Evolutionary conservation across 2,113 vertebrate genomes (phyloP).

Genomic region (Myodes glareolus): DNA sequence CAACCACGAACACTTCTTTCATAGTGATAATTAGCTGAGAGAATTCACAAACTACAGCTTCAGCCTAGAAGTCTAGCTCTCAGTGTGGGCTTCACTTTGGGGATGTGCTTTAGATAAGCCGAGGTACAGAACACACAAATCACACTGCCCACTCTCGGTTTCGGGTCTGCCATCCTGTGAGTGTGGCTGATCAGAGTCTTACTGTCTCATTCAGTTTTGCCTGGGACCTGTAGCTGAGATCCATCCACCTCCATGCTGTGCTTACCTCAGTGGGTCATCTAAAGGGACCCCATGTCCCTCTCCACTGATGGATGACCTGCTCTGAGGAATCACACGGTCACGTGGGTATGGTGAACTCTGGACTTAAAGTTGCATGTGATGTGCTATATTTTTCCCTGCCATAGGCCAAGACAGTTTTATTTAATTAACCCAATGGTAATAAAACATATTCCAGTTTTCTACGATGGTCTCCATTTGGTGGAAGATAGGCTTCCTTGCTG

Average conservation of each 20-base stretch:
- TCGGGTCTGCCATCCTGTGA: not conserved
- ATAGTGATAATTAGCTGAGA: not conserved
- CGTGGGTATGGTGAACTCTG: too few relatives aligned
- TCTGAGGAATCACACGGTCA: not conserved
- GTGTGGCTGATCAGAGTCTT: too few relatives aligned
- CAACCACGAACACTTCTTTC: not conserved
- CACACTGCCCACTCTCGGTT: not conserved
- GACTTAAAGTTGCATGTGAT: too few relatives aligned
- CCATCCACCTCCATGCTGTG: too few relatives aligned
- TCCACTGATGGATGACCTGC: too few relatives aligned
- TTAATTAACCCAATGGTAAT: too few relatives aligned
- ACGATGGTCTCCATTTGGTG: too few relatives aligned
- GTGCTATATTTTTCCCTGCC: too few relatives aligned
- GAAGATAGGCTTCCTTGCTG: too few relatives aligned
- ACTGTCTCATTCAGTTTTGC: not conserved
- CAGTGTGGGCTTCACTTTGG: not conserved
- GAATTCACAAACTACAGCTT: not conserved
- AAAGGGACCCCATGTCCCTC: not conserved
- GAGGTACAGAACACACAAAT: not conserved
- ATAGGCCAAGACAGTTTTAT: too few relatives aligned
- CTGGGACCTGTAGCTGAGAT: not conserved
- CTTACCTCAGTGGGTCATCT: not conserved
- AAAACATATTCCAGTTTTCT: too few relatives aligned
- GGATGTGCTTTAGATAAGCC: too few relatives aligned
- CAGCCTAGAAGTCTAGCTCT: not conserved